Conservation (phyloP, 2,888 invertebrate species). For the Hermaeophaga mercurialis region DNA sequence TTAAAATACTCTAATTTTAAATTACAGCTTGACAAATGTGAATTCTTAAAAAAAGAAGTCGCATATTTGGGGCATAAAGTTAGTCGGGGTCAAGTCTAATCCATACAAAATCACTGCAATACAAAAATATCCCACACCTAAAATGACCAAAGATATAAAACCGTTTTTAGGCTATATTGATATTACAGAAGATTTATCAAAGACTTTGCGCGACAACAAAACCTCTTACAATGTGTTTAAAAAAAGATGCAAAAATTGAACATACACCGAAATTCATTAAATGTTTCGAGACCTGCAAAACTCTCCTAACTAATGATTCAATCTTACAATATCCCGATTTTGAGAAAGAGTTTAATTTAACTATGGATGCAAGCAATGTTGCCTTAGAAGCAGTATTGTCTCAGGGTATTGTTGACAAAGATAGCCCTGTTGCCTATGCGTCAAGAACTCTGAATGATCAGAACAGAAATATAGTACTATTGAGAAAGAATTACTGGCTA, state of each 20-base stretch:
- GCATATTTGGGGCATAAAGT: conserved; percentile 32
- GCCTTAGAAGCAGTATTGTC: conserved; percentile 39
- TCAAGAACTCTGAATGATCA: conserved; percentile 26
- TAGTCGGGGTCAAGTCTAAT: conserved; percentile 34
- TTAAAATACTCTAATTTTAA: conserved; percentile 32
- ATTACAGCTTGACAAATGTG: conserved; percentile 33
- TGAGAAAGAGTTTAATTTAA: conserved; percentile 37
- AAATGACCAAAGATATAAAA: conserved; percentile 37
- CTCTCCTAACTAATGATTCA: conserved; percentile 31
- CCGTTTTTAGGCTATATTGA: conserved; percentile 31
- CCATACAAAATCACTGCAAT: conserved; percentile 33
- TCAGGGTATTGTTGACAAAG: conserved; percentile 34
- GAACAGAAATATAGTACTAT: conserved; percentile 33
- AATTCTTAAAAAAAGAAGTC: conserved; percentile 31
- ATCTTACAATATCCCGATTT: conserved; percentile 40
- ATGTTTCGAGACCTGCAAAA: conserved; percentile 33
- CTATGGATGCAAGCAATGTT: conserved; percentile 38
- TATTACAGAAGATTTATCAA: conserved; percentile 36
- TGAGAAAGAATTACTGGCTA: conserved; percentile 38
- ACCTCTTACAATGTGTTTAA: conserved; percentile 32
- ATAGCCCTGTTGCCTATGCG: conserved; percentile 36
- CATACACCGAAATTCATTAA: conserved; percentile 23
- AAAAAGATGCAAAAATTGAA: conserved; percentile 30
- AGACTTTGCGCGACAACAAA: conserved; percentile 34
- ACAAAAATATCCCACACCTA: conserved; percentile 35